These are phyloP conservation scores for Diplodus puntazzo DNA, from an alignment of 2,797 vertebrate genomes.

Conservation along the genomic window DNA sequence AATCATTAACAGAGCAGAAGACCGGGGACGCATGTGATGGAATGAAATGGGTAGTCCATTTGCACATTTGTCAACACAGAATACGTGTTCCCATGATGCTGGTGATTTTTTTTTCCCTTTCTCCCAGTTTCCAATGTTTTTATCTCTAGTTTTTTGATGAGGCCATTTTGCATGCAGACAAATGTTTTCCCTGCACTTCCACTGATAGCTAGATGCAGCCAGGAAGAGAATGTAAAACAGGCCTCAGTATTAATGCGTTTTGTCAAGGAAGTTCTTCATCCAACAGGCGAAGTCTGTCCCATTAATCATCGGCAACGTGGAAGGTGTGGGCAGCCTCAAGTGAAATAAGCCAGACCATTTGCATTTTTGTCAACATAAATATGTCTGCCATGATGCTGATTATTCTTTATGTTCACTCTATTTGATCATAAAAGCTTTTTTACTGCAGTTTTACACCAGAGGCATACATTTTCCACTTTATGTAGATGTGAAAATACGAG, in stretches of 20 bases:
- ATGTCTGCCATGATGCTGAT: conserved; percentile 29
- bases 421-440: conserved; percentile 12
- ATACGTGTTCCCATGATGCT: conserved; percentile 18
- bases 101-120: background rate
- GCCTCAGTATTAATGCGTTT: conserved; percentile 61
- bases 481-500: conserved; percentile 32
- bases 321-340: conserved; percentile 21
- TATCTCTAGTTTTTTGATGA: conserved; percentile 54
- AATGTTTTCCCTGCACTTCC: conserved; percentile 51
- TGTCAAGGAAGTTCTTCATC: conserved; percentile 64
- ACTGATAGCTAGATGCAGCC: conserved; percentile 52
- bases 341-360: conserved; percentile 60
- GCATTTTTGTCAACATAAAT: conserved; percentile 57
- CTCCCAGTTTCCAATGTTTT: conserved; percentile 29
- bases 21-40: conserved; percentile 24
- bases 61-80: conserved; percentile 44
- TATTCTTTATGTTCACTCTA: conserved; percentile 30
- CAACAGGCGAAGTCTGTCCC: conserved; percentile 42
- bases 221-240: conserved; percentile 71
- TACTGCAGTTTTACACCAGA: conserved; percentile 6
- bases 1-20: conserved; percentile 64
- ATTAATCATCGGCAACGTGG: conserved; percentile 64
- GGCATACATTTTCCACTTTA: conserved; percentile 18
- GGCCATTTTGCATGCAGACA: conserved; percentile 63
- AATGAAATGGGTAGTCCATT: conserved; percentile 44